Percentiles rank a stretch among this genome's conserved stretches.
Evolutionary conservation across 2,888 invertebrate species (phyloP).

Genomic region (Agonopterix arenella): DNA sequence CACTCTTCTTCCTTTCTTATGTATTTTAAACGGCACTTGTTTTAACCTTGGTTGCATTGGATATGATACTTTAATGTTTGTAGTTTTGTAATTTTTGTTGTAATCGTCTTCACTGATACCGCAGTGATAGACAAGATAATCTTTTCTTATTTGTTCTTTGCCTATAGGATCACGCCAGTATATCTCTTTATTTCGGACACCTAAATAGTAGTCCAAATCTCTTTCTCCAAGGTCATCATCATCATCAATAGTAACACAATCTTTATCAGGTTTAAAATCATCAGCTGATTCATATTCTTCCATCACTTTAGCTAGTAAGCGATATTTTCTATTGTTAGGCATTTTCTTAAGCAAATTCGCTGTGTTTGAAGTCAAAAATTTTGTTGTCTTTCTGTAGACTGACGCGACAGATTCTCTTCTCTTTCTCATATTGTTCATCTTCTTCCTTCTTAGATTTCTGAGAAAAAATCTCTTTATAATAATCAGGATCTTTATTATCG

Average conservation of each 20-base stretch:
- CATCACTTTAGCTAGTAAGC: constrained; percentile 33
- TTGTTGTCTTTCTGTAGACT: constrained; percentile 63
- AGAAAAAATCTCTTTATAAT: constrained; percentile 27
- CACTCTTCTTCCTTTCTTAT: constrained; percentile 39
- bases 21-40: constrained; percentile 68
- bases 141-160: constrained; percentile 60
- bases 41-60: constrained; percentile 45
- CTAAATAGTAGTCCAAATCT: constrained; percentile 63
- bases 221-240: constrained; percentile 49
- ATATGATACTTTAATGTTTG: constrained; percentile 30
- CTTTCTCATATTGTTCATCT: constrained; percentile 42
- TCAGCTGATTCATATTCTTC: constrained; percentile 30
- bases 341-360: constrained; percentile 52
- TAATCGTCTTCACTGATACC: constrained; percentile 62
- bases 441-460: constrained; percentile 22
- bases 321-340: constrained; percentile 47
- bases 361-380: constrained; percentile 55
- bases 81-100: constrained; percentile 40
- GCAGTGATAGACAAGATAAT: constrained; percentile 61
- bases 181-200: constrained; percentile 54
- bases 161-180: constrained; percentile 61
- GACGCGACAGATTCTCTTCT: constrained; percentile 62
- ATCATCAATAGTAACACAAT: constrained; percentile 19
- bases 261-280: constrained; percentile 15
- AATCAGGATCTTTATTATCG: constrained; percentile 21